Percentiles rank a stretch among this genome's conserved stretches.
Conservation (phyloP, 2,113 vertebrate species). For the Nanorana parkeri region DNA sequence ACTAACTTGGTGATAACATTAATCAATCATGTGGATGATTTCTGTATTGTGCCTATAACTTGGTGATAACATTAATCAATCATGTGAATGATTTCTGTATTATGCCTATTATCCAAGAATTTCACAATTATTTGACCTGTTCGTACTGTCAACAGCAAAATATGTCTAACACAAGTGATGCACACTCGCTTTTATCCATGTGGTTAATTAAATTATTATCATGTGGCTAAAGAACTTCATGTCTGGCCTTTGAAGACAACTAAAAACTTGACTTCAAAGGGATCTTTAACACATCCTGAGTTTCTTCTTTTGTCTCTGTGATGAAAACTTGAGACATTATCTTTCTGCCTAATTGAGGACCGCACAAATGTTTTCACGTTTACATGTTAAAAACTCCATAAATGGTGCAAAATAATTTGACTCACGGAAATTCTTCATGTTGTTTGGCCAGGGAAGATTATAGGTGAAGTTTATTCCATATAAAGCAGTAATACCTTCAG, state of each 20-base stretch:
- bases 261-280: conserved; percentile 76
- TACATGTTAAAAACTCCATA: background rate
- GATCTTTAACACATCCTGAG: conserved; percentile 74
- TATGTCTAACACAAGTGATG: conserved; percentile 63
- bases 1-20: conserved; percentile 28
- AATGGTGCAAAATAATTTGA: conserved; percentile 8
- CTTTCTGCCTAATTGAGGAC: conserved; percentile 33
- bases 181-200: conserved; percentile 72
- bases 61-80: conserved; percentile 26
- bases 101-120: background rate
- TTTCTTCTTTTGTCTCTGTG: conserved; percentile 68
- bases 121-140: conserved; percentile 57
- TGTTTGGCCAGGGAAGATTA: background rate
- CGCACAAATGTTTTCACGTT: conserved; percentile 17
- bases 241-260: conserved; percentile 78
- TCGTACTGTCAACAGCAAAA: conserved; percentile 64
- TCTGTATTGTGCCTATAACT: background rate
- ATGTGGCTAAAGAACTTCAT: conserved; percentile 71
- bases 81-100: conserved; percentile 16
- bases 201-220: conserved; percentile 74
- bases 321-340: conserved; percentile 42
- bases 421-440: background rate
- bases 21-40: conserved; percentile 25
- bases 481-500: too few species aligned
- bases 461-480: too few species aligned